Percentiles rank a stretch among this genome's conserved stretches.
Conservation (phyloP, 2,888 invertebrate genomes). For the Harpalus rufipes region DNA sequence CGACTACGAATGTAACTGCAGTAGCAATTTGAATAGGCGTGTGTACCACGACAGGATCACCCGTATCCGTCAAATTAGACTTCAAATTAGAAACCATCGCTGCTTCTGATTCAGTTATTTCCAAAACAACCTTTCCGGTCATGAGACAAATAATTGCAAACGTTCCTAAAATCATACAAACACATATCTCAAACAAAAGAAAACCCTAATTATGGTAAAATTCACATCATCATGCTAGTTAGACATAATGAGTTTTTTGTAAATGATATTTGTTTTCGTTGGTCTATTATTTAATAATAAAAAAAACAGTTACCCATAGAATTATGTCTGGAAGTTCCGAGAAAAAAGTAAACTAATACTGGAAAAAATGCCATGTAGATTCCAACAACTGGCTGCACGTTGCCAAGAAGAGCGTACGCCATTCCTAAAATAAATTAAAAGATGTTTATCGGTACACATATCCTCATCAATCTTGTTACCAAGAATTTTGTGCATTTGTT, state of each 20-base stretch:
- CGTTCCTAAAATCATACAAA: constrained; percentile 78
- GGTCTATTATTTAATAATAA: neutral
- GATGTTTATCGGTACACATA: constrained; percentile 21
- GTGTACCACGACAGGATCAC: constrained; percentile 70
- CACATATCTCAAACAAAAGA: neutral
- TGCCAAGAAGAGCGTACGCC: constrained; percentile 80
- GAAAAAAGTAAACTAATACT: constrained; percentile 76
- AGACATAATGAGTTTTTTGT: neutral
- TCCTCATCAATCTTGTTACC: neutral
- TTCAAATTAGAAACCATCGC: constrained; percentile 21
- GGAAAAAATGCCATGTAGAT: constrained; percentile 81
- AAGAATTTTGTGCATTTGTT: neutral
- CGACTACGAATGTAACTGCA: constrained; percentile 87
- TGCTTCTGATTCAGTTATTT: constrained; percentile 72
- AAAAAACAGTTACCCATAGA: constrained; percentile 75
- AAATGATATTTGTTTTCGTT: neutral
- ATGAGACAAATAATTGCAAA: constrained; percentile 94
- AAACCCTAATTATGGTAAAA: neutral
- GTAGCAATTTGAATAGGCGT: constrained; percentile 85
- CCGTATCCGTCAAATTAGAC: constrained; percentile 68
- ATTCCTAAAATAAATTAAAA: constrained; percentile 77
- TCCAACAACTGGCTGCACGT: constrained; percentile 79
- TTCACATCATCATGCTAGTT: constrained; percentile 1
- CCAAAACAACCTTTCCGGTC: constrained; percentile 89
- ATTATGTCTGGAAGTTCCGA: constrained; percentile 76